Evolutionary conservation across 2,797 vertebrate species (phyloP).

Genomic region (Borostomias antarcticus): DNA sequence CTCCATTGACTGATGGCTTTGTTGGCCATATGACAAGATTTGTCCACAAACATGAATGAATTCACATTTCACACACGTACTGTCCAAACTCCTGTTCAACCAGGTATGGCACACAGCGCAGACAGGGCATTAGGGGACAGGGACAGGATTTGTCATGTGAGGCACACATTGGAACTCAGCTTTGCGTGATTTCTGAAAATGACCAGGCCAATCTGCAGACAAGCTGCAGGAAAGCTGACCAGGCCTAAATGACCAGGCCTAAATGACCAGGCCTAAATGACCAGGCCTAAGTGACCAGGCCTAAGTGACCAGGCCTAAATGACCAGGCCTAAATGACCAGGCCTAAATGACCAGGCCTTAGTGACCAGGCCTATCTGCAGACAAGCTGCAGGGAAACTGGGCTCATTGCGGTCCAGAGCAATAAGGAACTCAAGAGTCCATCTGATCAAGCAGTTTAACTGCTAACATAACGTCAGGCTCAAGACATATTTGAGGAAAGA

Average conservation of each 20-base stretch:
- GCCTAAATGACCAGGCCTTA: too few species aligned
- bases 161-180: constrained; percentile 11
- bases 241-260: too few species aligned
- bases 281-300: too few species aligned
- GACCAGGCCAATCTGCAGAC: not conserved
- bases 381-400: constrained; percentile 14
- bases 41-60: constrained; percentile 36
- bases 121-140: constrained; percentile 25
- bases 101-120: constrained; percentile 55
- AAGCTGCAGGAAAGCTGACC: constrained; percentile 16
- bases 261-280: too few species aligned
- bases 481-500: constrained; percentile 22
- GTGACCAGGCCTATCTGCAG: not conserved
- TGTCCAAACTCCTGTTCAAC: constrained; percentile 56
- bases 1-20: constrained; percentile 57
- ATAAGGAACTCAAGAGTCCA: constrained; percentile 10
- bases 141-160: constrained; percentile 29
- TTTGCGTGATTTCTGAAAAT: not conserved
- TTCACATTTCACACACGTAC: constrained; percentile 29
- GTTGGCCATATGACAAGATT: constrained; percentile 51
- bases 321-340: too few species aligned
- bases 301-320: too few species aligned
- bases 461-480: constrained; percentile 13
- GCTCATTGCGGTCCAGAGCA: constrained; percentile 9
- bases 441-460: not conserved